These are phyloP conservation scores for Amphiura filiformis DNA, from an alignment of 35 echinoderm and acorn worm species.

Conservation along the genomic window DNA sequence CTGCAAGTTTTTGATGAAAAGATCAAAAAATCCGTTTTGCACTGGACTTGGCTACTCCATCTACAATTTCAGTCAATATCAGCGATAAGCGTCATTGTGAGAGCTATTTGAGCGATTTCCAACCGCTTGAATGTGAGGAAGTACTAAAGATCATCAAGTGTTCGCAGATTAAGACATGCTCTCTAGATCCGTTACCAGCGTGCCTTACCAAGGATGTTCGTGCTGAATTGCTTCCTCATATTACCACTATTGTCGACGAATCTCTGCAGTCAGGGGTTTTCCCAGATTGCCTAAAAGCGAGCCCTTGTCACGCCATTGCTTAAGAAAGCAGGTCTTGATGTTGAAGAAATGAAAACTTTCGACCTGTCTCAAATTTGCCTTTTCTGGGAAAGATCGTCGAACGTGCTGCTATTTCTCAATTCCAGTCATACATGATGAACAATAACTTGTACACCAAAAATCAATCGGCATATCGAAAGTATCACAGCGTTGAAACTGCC, in stretches of 20 bases:
- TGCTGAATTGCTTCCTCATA: background rate
- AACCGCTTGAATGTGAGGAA: background rate
- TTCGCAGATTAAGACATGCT: conserved; percentile 36
- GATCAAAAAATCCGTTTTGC: background rate
- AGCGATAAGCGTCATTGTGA: background rate
- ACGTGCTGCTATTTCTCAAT: conserved; percentile 12
- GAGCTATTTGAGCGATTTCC: background rate
- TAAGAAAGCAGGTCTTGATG: conserved; percentile 32
- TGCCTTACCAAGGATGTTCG: conserved; percentile 17
- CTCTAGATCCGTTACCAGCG: conserved; percentile 48
- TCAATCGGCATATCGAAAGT: conserved; percentile 25
- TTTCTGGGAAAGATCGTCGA: conserved; percentile 23
- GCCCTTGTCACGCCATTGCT: conserved; percentile 42
- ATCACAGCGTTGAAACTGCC: conserved; percentile 35
- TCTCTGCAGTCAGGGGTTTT: conserved; percentile 42
- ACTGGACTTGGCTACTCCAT: background rate
- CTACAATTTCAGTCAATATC: background rate
- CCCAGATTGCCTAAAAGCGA: conserved; percentile 14
- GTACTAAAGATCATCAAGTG: conserved; percentile 16
- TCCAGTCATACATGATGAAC: background rate
- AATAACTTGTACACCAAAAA: background rate
- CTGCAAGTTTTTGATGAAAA: background rate
- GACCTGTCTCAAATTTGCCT: conserved; percentile 29
- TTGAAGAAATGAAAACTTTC: background rate
- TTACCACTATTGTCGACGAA: conserved; percentile 52